Evolutionary conservation across 1,140 invertebrate species (phyloP).

Genomic region (Conus ventricosus): DNA sequence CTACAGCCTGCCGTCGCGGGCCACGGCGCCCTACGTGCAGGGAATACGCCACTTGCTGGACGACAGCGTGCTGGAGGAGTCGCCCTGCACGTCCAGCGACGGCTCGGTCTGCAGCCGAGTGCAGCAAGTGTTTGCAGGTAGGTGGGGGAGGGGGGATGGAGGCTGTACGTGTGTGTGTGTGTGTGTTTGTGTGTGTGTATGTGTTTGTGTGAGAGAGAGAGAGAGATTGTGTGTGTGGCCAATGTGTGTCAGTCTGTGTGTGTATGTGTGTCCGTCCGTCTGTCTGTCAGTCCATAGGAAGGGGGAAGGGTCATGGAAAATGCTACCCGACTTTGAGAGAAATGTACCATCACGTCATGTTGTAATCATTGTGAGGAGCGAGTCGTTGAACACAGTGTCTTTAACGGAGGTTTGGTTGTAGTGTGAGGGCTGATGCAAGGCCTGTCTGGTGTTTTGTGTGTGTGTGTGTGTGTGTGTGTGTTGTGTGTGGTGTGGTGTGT

Average conservation of each 20-base stretch:
- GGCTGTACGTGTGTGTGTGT: not conserved
- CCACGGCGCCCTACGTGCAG: slow-evolving; percentile 71
- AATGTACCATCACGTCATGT: too few species aligned
- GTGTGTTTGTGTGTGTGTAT: slow-evolving; percentile 19
- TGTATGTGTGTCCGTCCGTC: not conserved
- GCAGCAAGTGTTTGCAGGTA: slow-evolving; percentile 42
- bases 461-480: too few species aligned
- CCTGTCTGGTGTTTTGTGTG: too few species aligned
- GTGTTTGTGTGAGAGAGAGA: not conserved
- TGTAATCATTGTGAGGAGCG: too few species aligned
- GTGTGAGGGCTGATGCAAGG: too few species aligned
- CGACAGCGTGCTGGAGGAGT: slow-evolving; percentile 75
- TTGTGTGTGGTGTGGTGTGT: too few species aligned
- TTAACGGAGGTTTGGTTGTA: too few species aligned
- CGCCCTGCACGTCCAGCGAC: slow-evolving; percentile 71
- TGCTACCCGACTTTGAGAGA: too few species aligned
- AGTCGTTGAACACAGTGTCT: too few species aligned
- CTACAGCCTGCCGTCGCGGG: slow-evolving; percentile 67
- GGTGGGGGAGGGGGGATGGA: slow-evolving; percentile 8
- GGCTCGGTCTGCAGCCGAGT: slow-evolving; percentile 68
- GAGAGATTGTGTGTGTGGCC: not conserved
- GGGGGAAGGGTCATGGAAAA: too few species aligned
- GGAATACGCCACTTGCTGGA: slow-evolving; percentile 75
- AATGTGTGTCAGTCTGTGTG: not conserved
- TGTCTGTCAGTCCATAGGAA: not conserved